Evolutionary conservation across 2,113 vertebrate genomes (phyloP), one percentile per base, ranked within the genome.

Genomic region (Lycocorax pyrrhopterus): DNA sequence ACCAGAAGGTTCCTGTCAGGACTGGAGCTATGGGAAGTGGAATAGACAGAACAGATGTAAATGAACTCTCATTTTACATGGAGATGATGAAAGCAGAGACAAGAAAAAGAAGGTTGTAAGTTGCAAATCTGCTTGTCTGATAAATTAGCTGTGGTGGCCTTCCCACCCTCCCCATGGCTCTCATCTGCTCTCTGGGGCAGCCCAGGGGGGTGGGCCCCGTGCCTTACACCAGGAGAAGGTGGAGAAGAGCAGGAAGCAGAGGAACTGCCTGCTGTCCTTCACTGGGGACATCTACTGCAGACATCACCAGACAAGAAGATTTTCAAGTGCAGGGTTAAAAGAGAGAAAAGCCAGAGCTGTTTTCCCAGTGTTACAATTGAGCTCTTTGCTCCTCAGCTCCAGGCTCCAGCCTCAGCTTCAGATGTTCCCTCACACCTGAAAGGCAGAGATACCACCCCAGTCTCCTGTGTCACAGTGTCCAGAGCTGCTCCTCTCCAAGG

Each of bases 121-220:
- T 6, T 33, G 19, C 55, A 75, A 84, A 81, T 35, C 37, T 86
- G 30, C 16, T 77, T 71, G 67, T 55, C 25, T 55, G 44, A 67
- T 59, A 46, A 74, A 59, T 18, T 8, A 44, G 62, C 60, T 44
- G 22, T 64, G 52, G n/a, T 63, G 73, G 33, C 35, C 49, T 53
- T 71, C 33, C 53, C 29, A 43, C 22, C 13, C 18, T 64, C 35
- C 19, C n/a, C n/a, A 13, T 2, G 20, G 39, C 37, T 82, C 69
- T 13, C 7, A 9, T 16, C 25, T 20, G 39, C n/a, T 77, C 44
- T 67, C 51, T 15, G 30, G 47, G 37, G 47, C 74, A 89, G 53
- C 52, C 44, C 25, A 16, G 16, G 32, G 23, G 35, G 1, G 0
- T 46, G 35, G n/a, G 52, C n/a, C 44, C 41, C 0, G 0, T 56